These are phyloP conservation scores for Apodemus speciosus DNA, from an alignment of 2,113 vertebrate genomes.

Conservation along the genomic window DNA sequence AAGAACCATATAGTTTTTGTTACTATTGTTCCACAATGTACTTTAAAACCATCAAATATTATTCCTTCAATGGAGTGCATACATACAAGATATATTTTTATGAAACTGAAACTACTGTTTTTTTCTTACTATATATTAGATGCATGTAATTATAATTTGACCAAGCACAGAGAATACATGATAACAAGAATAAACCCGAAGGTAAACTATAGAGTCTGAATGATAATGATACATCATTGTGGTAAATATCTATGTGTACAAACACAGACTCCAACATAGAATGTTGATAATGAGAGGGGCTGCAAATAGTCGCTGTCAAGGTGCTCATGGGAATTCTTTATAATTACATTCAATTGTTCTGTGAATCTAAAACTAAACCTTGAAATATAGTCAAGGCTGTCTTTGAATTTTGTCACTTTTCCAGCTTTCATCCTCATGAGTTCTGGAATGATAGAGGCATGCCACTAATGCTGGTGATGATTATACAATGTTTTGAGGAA, in stretches of 20 bases:
- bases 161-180: background rate
- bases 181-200: background rate
- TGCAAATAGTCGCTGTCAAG: background rate
- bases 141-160: background rate
- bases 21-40: background rate
- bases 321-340: too few species aligned
- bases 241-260: background rate
- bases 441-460: background rate
- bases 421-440: background rate
- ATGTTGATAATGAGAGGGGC: background rate
- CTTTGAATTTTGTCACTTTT: background rate
- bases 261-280: background rate
- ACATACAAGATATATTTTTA: background rate
- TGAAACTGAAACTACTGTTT: background rate
- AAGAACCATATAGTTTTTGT: background rate
- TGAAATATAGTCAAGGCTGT: background rate
- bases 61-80: background rate
- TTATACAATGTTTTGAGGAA: background rate
- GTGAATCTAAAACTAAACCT: background rate
- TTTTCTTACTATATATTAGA: background rate
- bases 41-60: background rate
- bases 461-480: background rate
- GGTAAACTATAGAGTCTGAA: background rate
- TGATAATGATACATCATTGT: background rate
- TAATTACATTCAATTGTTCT: too few species aligned